phyloP scores from a whole-genome alignment of 2,888 invertebrate species.

The Polydrusus tereticollis region DNA sequence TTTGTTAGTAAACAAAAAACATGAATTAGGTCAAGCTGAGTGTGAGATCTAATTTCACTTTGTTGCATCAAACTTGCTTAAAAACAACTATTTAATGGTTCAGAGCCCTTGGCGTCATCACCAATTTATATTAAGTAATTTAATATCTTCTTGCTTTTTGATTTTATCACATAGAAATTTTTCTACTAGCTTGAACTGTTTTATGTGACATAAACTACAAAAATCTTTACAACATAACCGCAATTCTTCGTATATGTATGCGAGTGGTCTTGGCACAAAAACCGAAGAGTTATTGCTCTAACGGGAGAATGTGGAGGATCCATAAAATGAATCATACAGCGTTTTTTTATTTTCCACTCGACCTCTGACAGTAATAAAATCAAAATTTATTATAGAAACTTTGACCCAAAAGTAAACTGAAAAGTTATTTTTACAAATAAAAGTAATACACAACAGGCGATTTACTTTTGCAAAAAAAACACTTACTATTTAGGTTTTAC shows the following conservation, averaged over 20 bases:
- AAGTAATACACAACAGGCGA: background rate
- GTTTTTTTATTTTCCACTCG: slow-evolving; percentile 41
- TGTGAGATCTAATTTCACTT: too few relatives aligned
- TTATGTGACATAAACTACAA: slow-evolving; percentile 9
- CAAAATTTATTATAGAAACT: slow-evolving; percentile 35
- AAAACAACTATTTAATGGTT: too few relatives aligned
- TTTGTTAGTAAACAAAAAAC: too few relatives aligned
- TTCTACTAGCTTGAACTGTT: background rate
- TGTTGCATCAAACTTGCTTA: too few relatives aligned
- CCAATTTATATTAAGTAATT: too few relatives aligned
- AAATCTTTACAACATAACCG: slow-evolving; percentile 26
- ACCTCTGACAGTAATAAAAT: slow-evolving; percentile 39
- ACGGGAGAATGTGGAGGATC: slow-evolving; percentile 38
- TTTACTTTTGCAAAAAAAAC: too few relatives aligned
- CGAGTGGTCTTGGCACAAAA: slow-evolving; percentile 42
- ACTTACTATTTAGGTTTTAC: too few relatives aligned
- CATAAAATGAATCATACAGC: slow-evolving; percentile 45
- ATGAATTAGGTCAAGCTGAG: too few relatives aligned
- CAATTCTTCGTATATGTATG: slow-evolving; percentile 32
- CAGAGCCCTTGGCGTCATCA: too few relatives aligned
- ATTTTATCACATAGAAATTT: background rate
- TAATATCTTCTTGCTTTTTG: background rate
- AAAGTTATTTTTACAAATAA: slow-evolving; percentile 15
- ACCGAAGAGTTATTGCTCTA: slow-evolving; percentile 38
- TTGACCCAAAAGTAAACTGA: slow-evolving; percentile 9